phyloP scores from a whole-genome alignment of 2,797 vertebrate genomes.

The Psittacula derbiana region DNA sequence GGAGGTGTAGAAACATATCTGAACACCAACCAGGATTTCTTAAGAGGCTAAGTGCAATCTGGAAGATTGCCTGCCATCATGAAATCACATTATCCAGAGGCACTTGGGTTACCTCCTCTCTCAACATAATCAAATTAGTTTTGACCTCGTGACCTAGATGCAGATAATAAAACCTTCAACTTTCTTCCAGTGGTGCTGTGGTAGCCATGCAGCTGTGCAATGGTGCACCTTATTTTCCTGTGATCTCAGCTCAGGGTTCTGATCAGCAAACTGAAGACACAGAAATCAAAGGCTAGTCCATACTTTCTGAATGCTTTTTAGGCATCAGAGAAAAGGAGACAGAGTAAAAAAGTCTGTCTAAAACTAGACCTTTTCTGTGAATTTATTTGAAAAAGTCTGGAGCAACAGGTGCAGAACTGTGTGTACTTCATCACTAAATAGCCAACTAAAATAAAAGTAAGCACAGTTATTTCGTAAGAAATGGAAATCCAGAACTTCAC shows the following conservation, averaged over 20 bases:
- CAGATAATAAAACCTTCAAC: background rate
- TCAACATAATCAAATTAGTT: background rate
- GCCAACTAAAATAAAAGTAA: background rate
- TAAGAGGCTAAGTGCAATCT: background rate
- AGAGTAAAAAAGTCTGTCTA: background rate
- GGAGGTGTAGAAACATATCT: background rate
- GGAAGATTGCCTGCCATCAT: constrained; percentile 16
- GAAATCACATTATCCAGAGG: constrained; percentile 7
- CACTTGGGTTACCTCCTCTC: background rate
- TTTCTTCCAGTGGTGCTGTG: background rate
- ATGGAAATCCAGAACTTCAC: background rate
- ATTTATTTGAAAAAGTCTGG: background rate
- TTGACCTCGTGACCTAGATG: constrained; percentile 44
- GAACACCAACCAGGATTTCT: background rate
- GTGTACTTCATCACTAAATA: background rate
- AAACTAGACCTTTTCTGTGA: background rate
- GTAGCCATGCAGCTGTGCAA: background rate
- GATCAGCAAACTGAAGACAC: background rate
- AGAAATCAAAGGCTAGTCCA: background rate
- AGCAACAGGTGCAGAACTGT: background rate
- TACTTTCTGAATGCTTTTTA: background rate
- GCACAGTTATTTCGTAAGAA: background rate
- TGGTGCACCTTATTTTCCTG: background rate
- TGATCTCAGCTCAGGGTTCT: background rate
- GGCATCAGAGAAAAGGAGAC: background rate